Evolutionary conservation across 1,140 invertebrate species (phyloP).

Genomic region (Streblospio benedicti): DNA sequence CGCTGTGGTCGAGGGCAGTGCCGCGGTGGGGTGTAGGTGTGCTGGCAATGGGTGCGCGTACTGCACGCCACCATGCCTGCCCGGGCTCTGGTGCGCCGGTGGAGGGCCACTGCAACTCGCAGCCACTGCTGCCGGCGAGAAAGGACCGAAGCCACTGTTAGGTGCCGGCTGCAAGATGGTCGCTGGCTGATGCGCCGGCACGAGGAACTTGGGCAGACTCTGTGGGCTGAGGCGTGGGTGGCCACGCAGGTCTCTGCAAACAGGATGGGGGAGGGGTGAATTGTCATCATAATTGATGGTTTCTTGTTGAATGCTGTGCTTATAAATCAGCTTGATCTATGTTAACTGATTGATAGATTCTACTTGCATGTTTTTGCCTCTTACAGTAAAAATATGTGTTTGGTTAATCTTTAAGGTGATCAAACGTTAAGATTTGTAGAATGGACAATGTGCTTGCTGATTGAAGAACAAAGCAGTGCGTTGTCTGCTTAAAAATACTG

Average conservation of each 20-base stretch:
- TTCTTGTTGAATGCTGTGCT: neutral
- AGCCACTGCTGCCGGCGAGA: conserved; percentile 57
- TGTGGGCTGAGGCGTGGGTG: conserved; percentile 12
- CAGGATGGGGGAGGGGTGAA: conserved; percentile 10
- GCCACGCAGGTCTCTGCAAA: conserved; percentile 19
- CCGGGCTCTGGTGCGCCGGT: conserved; percentile 74
- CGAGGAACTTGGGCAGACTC: conserved; percentile 23
- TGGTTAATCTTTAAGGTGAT: neutral
- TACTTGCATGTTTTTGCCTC: neutral
- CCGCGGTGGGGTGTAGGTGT: conserved; percentile 64
- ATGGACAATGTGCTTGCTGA: no score
- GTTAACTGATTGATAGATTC: conserved; percentile 15
- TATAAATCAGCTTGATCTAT: neutral
- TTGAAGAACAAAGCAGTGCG: no score
- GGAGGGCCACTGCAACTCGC: no score
- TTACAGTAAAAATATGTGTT: neutral
- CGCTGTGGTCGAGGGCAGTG: conserved; percentile 50
- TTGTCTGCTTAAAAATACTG: no score
- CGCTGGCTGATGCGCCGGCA: conserved; percentile 39
- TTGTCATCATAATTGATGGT: neutral
- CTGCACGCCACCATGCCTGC: conserved; percentile 66
- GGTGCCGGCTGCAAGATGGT: conserved; percentile 27
- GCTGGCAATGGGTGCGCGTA: conserved; percentile 72
- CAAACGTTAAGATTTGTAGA: no score
- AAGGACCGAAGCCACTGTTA: conserved; percentile 40